Conservation (phyloP, 2,888 invertebrate genomes). For the Ptychoptera albimana region DNA sequence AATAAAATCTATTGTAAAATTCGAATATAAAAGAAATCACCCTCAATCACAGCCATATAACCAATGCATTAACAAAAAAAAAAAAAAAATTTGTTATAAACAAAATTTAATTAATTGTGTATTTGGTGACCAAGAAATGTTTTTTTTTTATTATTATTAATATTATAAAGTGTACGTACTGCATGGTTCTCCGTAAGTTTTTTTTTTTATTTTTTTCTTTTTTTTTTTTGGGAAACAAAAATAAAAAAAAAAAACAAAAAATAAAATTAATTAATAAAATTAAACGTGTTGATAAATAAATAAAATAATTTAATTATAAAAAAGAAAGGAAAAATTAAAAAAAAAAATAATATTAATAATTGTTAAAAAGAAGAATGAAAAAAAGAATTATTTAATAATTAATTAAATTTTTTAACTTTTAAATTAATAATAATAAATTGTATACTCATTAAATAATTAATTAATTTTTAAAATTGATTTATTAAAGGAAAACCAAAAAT, state of each 20-base stretch:
- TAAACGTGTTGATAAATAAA: not conserved
- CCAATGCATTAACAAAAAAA: not conserved
- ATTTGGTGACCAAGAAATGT: not conserved
- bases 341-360: not conserved
- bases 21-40: not conserved
- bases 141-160: not conserved
- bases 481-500: too few relatives aligned
- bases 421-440: too few relatives aligned
- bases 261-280: not conserved
- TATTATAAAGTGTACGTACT: not conserved
- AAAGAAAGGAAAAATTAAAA: not conserved
- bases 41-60: not conserved
- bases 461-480: too few relatives aligned
- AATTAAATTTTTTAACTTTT: not conserved
- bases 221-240: not conserved
- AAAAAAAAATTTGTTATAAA: not conserved
- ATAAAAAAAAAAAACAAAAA: not conserved
- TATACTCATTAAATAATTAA: too few relatives aligned
- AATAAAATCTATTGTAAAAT: not conserved
- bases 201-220: not conserved
- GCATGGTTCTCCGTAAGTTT: too few relatives aligned
- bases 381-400: not conserved
- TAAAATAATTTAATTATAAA: not conserved
- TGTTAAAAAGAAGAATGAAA: not conserved
- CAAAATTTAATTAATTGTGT: not conserved